Evolutionary conservation across 2,888 invertebrate species (phyloP), one percentile per base, ranked within the genome.

Genomic region (Tenthredo livida): DNA sequence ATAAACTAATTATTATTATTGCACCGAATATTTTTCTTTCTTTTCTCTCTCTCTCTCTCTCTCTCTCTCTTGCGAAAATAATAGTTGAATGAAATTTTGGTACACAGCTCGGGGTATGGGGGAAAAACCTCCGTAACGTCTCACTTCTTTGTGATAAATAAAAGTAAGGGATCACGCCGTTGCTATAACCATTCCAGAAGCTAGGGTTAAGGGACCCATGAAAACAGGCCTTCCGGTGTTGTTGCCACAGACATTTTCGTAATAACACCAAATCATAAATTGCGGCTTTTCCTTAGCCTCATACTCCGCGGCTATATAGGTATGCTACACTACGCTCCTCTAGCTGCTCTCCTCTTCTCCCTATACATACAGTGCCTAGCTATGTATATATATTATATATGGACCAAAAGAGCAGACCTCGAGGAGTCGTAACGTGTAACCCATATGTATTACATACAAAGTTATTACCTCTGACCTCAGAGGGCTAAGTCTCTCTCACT

Each of bases 191-290:
- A 80, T 80, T 61, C 25, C 40, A 40, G 21, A 47, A 54, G 77
- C 72, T 9, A 77, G 80, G 80, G 80, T 80, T 80, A 61, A 80
- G 80, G 80, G 80, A 80, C 80, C 50, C 54, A 29, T 54, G 29
- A 50, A 33, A 77, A n/a, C 50, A 54, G 77, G 77, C 29, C 50
- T 77, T 58, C 10, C 61, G 80, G 80, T 80, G 58, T 80, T 80
- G 80, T 80, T 80, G 80, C 80, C 61, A 21, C 80, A 61, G 80
- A 80, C 80, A 80, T 80, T 80, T 73, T 86, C 86, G 87, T 88
- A 89, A 88, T 89, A 89, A 88, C 87, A 86, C 86, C 86, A 87
- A 89, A 88, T 88, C 88, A 88, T 89, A 89, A 89, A 89, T 88
- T 86, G 87, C 86, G 84, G 85, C 87, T 87, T 88, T 85, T 78